phyloP scores from a whole-genome alignment of 2,113 vertebrate genomes.

The Antechinus stuartii region DNA sequence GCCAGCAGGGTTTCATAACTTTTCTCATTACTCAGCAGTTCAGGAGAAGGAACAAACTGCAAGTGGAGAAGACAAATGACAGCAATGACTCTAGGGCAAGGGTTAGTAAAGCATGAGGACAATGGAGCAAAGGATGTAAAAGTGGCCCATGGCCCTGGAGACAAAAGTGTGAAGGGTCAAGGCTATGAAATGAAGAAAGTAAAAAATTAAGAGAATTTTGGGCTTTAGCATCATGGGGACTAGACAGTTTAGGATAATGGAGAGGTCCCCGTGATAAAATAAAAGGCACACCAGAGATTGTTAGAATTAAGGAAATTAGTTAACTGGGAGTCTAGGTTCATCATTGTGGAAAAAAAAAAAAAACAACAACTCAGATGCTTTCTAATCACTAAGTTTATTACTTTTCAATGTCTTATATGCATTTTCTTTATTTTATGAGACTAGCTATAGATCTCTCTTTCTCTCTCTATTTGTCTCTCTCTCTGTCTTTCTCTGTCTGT shows the following conservation, averaged over 20 bases:
- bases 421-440: constrained; percentile 7
- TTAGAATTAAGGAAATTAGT: neutral
- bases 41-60: neutral
- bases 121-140: neutral
- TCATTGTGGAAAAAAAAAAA: neutral
- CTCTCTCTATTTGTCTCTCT: neutral
- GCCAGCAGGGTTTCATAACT: neutral
- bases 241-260: neutral
- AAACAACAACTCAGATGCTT: neutral
- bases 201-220: neutral
- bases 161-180: neutral
- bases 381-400: neutral
- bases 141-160: neutral
- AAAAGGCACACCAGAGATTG: neutral
- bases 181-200: neutral
- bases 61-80: neutral
- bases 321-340: neutral
- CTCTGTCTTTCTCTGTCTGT: neutral
- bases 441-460: neutral
- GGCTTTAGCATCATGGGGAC: neutral
- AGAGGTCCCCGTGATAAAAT: neutral
- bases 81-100: neutral
- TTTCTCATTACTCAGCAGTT: neutral
- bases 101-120: neutral
- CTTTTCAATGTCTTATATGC: neutral